These are phyloP conservation scores for Chrysoperla carnea DNA, from an alignment of 1,140 invertebrate species.

Conservation along the genomic window DNA sequence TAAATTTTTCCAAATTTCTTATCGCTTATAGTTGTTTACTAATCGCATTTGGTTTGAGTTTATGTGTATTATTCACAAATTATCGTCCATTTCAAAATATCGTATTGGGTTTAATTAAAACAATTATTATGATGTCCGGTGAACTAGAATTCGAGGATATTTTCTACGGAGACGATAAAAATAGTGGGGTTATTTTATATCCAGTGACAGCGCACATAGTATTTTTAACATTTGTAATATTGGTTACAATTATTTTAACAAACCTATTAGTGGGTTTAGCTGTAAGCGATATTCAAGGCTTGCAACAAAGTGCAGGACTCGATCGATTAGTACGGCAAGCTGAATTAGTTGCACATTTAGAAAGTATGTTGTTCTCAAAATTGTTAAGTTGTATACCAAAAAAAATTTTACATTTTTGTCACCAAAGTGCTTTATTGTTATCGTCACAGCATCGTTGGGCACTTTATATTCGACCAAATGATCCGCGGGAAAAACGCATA, in stretches of 20 bases:
- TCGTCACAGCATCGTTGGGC: constrained; percentile 49
- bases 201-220: constrained; percentile 55
- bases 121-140: constrained; percentile 77
- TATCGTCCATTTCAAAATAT: constrained; percentile 48
- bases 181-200: constrained; percentile 29
- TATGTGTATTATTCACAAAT: constrained; percentile 60
- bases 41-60: constrained; percentile 57
- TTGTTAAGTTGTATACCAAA: constrained; percentile 44
- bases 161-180: constrained; percentile 42
- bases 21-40: constrained; percentile 62
- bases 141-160: constrained; percentile 70
- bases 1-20: constrained; percentile 70
- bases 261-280: constrained; percentile 73
- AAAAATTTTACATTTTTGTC: constrained; percentile 39
- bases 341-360: constrained; percentile 57
- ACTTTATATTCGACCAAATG: constrained; percentile 56
- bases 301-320: constrained; percentile 62
- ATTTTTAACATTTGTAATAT: constrained; percentile 56
- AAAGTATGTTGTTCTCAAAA: constrained; percentile 63
- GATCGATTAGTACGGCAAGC: constrained; percentile 63
- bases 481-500: constrained; percentile 56
- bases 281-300: constrained; percentile 66
- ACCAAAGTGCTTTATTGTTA: constrained; percentile 48
- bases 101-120: constrained; percentile 47
- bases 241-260: constrained; percentile 71